Conservation (phyloP, 2,797 vertebrate species). For the Aplochiton taeniatus region DNA sequence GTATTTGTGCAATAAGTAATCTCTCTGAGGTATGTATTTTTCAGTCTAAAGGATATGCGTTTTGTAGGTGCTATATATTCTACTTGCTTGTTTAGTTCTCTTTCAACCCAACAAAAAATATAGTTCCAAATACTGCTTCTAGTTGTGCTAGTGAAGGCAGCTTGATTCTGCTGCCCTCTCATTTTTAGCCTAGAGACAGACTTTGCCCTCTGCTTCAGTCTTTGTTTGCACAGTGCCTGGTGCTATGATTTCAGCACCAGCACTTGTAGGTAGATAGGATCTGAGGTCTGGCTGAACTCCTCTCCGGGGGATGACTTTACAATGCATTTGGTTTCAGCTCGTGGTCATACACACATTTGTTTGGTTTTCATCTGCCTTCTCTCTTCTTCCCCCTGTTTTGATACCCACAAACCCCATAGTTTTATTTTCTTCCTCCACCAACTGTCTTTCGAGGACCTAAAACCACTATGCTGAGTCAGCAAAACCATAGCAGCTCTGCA, state of each 20-base stretch:
- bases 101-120: too few species aligned
- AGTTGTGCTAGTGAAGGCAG: too few species aligned
- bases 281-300: background rate
- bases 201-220: background rate
- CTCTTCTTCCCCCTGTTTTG: slow-evolving; percentile 2
- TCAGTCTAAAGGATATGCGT: too few species aligned
- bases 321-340: background rate
- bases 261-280: background rate
- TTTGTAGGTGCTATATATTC: too few species aligned
- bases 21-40: too few species aligned
- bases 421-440: background rate
- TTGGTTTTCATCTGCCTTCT: background rate
- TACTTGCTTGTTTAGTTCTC: too few species aligned
- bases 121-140: too few species aligned
- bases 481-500: too few species aligned
- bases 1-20: too few species aligned
- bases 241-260: background rate
- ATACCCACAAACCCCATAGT: slow-evolving; percentile 2
- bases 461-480: too few species aligned
- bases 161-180: too few species aligned
- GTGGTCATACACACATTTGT: too few species aligned
- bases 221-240: background rate
- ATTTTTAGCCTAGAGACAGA: background rate
- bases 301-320: background rate
- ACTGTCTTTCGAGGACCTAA: slow-evolving; percentile 7